Percentiles rank a stretch among this genome's conserved stretches.
These are phyloP conservation scores for Pelobates fuscus DNA, from an alignment of 2,113 vertebrate genomes.

Conservation along the genomic window DNA sequence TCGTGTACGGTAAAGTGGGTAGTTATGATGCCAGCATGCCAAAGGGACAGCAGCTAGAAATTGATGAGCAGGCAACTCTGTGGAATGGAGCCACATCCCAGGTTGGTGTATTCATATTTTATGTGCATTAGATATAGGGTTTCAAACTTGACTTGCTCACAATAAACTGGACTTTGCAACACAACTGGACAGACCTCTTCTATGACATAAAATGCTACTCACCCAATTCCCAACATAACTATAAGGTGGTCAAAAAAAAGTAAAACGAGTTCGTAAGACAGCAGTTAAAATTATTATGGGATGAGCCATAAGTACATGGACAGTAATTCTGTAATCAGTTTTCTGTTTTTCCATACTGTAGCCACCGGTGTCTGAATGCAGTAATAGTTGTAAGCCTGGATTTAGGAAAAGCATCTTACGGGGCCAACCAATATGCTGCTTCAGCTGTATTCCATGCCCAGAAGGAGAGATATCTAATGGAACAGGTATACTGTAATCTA, in stretches of 20 bases:
- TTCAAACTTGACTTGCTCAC: no score
- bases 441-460: slow-evolving; percentile 74
- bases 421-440: slow-evolving; percentile 74
- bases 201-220: no score
- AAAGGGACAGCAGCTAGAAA: slow-evolving; percentile 56
- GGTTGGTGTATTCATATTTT: slow-evolving; percentile 50
- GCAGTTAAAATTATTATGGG: background rate
- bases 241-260: background rate
- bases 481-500: slow-evolving; percentile 66
- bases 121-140: no score
- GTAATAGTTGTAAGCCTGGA: slow-evolving; percentile 67
- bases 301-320: background rate
- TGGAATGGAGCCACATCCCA: slow-evolving; percentile 63
- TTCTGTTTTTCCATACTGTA: slow-evolving; percentile 35
- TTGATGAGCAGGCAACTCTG: slow-evolving; percentile 60
- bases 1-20: slow-evolving; percentile 67
- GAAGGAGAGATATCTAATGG: slow-evolving; percentile 75
- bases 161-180: no score
- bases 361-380: slow-evolving; percentile 71
- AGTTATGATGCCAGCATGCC: slow-evolving; percentile 69
- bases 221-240: background rate
- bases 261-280: no score
- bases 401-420: slow-evolving; percentile 69
- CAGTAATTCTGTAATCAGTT: background rate
- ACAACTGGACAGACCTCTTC: no score